Conservation (phyloP, 1,140 invertebrate genomes). For the Drosophila bifasciata region DNA sequence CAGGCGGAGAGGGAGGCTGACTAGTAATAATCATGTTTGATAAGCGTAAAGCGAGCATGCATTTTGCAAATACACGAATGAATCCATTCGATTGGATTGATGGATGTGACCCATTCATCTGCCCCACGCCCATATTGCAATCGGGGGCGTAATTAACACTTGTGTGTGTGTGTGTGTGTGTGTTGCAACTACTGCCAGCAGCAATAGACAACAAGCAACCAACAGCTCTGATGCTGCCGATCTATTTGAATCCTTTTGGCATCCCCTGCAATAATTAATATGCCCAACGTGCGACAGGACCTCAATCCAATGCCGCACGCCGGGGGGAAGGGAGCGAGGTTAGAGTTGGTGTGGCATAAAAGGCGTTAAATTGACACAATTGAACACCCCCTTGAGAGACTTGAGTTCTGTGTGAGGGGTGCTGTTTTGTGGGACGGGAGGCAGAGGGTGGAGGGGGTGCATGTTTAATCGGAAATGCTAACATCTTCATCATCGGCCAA, state of each 20-base stretch:
- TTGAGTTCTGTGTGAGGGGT: conserved; percentile 52
- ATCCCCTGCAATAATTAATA: conserved; percentile 71
- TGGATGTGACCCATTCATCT: too few species aligned
- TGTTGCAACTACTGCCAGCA: conserved; percentile 13
- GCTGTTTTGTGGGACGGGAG: too few species aligned
- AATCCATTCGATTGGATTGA: not conserved
- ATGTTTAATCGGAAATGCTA: conserved; percentile 72
- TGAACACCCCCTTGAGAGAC: conserved; percentile 81
- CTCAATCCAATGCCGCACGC: not conserved
- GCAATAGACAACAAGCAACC: conserved; percentile 36
- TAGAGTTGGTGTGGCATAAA: conserved; percentile 59
- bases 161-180: conserved; percentile 14
- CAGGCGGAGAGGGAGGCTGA: conserved; percentile 32
- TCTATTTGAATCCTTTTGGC: conserved; percentile 35
- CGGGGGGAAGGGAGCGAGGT: conserved; percentile 15
- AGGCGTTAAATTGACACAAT: conserved; percentile 84
- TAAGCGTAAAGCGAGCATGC: conserved; percentile 68
- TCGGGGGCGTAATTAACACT: conserved; percentile 71
- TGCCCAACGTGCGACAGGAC: conserved; percentile 65
- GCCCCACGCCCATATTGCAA: not conserved
- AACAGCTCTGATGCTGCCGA: conserved; percentile 19
- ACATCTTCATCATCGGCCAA: conserved; percentile 74
- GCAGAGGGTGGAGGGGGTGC: conserved; percentile 47
- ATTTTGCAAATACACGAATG: conserved; percentile 44
- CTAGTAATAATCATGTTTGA: conserved; percentile 77